Percentiles rank a stretch among this genome's conserved stretches.
Conservation (phyloP, 2,888 invertebrate genomes). For the Colostygia pectinataria region DNA sequence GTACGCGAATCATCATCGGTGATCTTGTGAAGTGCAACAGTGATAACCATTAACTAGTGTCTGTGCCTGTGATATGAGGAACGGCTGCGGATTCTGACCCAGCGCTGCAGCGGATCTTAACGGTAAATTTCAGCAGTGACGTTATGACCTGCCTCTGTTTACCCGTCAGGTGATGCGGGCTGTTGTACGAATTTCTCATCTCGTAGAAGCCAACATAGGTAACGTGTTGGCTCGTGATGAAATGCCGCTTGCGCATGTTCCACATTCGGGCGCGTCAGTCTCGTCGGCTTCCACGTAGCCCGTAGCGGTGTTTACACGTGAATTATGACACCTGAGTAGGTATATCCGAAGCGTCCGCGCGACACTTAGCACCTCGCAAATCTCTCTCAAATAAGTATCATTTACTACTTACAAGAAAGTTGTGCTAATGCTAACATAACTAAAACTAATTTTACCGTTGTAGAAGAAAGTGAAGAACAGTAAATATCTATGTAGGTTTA, state of each 20-base stretch:
- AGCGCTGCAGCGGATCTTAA: slow-evolving; percentile 70
- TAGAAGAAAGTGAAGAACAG: slow-evolving; percentile 63
- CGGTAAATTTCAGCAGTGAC: slow-evolving; percentile 75
- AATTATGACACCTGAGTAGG: slow-evolving; percentile 64
- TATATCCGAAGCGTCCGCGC: slow-evolving; percentile 43
- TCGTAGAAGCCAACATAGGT: slow-evolving; percentile 6
- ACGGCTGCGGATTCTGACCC: slow-evolving; percentile 55
- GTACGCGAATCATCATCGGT: slow-evolving; percentile 67
- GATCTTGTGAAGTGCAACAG: slow-evolving; percentile 70
- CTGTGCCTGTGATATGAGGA: slow-evolving; percentile 68
- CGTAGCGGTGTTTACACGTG: slow-evolving; percentile 71
- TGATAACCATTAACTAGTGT: slow-evolving; percentile 58
- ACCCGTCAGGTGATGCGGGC: slow-evolving; percentile 71
- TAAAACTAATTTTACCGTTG: slow-evolving; percentile 62
- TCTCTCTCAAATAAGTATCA: slow-evolving; percentile 41
- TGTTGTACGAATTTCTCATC: slow-evolving; percentile 21
- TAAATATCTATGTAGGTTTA: slow-evolving; percentile 50
- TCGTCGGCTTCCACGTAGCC: slow-evolving; percentile 66
- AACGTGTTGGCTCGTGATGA: slow-evolving; percentile 17
- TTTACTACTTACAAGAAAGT: slow-evolving; percentile 52
- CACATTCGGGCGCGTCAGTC: slow-evolving; percentile 50
- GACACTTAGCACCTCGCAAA: slow-evolving; percentile 41
- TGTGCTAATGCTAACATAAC: slow-evolving; percentile 35
- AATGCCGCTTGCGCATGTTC: slow-evolving; percentile 51
- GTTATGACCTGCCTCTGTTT: slow-evolving; percentile 70